phyloP scores from a whole-genome alignment of 2,888 invertebrate species.

The Nemoura dubitans region DNA sequence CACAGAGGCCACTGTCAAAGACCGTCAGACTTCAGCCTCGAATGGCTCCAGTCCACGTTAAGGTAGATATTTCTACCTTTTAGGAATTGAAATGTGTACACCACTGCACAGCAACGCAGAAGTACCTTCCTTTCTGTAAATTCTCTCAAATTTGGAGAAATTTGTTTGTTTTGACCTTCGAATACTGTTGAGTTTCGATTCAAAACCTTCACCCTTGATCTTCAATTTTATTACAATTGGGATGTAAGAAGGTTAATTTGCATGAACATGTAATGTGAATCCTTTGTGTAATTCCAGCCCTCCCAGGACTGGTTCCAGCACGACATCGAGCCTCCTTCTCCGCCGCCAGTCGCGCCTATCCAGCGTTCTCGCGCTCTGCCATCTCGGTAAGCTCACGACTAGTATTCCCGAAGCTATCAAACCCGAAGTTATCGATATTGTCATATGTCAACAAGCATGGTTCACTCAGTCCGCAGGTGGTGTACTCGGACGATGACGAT shows the following conservation, averaged over 20 bases:
- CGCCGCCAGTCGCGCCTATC: background rate
- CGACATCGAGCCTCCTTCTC: slow-evolving; percentile 25
- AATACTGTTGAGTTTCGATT: no score
- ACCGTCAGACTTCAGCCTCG: background rate
- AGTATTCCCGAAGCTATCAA: no score
- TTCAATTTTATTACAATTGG: no score
- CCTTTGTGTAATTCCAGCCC: background rate
- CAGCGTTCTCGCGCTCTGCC: background rate
- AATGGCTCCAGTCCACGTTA: background rate
- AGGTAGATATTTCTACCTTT: background rate
- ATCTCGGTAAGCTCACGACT: background rate
- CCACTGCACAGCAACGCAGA: no score
- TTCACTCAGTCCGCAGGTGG: slow-evolving; percentile 23
- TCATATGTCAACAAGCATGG: background rate
- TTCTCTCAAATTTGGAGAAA: no score
- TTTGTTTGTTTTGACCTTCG: no score
- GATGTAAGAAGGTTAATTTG: no score
- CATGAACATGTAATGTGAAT: no score
- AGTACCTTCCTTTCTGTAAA: no score
- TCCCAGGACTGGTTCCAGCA: background rate
- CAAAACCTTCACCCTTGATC: no score
- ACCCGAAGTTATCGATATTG: no score
- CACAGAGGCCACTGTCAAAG: background rate
- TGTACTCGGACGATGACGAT: slow-evolving; percentile 46
- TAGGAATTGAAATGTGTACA: no score